A percentile compares a stretch with the other conserved stretches of the same genome.
phyloP scores from a whole-genome alignment of 1,140 invertebrate species.

The Sitophilus oryzae region DNA sequence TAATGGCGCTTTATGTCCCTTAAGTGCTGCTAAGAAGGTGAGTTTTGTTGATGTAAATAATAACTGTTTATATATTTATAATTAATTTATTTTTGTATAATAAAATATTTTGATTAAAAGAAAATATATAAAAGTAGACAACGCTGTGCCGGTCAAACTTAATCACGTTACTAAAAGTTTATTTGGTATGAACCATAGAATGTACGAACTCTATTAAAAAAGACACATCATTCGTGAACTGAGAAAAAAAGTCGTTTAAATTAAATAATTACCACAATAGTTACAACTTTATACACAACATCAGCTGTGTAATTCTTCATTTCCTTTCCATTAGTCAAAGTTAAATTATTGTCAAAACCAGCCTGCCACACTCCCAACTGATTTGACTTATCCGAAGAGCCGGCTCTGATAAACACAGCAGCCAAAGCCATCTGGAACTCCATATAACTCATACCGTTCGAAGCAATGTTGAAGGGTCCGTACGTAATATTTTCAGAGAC shows the following conservation, averaged over 20 bases:
- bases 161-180: no score
- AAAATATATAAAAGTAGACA: no score
- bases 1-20: no score
- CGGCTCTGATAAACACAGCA: constrained; percentile 58
- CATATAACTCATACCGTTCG: constrained; percentile 66
- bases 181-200: no score
- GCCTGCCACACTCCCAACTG: constrained; percentile 63
- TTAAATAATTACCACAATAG: constrained; percentile 27
- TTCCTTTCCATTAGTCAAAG: constrained; percentile 55
- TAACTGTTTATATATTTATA: no score
- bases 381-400: constrained; percentile 57
- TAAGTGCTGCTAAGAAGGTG: no score
- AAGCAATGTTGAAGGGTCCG: constrained; percentile 50
- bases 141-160: no score
- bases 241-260: neutral
- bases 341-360: constrained; percentile 57
- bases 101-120: no score
- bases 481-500: constrained; percentile 57
- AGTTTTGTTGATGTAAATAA: no score
- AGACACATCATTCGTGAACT: no score
- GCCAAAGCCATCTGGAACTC: constrained; percentile 65
- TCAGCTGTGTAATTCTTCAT: constrained; percentile 72
- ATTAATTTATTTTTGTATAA: no score
- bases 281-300: constrained; percentile 50
- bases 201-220: no score